These are phyloP conservation scores for Thera britannica DNA, from an alignment of 2,888 invertebrate species.

Conservation along the genomic window DNA sequence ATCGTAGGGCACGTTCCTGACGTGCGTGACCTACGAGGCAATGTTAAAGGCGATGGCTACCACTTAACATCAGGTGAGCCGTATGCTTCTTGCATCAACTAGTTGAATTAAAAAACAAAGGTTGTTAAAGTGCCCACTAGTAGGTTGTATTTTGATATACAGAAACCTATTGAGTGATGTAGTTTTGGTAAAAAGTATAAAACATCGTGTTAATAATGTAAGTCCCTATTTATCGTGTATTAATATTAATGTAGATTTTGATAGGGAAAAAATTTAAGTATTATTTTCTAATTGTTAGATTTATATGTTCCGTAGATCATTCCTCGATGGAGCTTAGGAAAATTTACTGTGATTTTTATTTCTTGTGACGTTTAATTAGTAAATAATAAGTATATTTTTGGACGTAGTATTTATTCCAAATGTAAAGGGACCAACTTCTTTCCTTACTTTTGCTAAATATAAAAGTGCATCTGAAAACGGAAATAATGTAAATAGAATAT, in stretches of 20 bases:
- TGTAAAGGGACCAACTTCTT: slow-evolving; percentile 15
- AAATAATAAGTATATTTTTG: slow-evolving; percentile 12
- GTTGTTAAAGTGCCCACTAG: no score
- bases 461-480: neutral
- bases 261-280: neutral
- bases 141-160: no score
- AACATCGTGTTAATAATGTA: neutral
- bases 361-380: neutral
- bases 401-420: slow-evolving; percentile 13
- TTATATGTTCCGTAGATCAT: slow-evolving; percentile 12
- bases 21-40: no score
- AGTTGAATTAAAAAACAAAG: no score
- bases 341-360: slow-evolving; percentile 20
- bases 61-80: no score
- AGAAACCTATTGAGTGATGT: no score
- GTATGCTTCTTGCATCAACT: no score
- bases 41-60: no score
- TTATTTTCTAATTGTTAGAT: neutral
- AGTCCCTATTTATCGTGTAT: neutral
- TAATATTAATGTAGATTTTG: neutral
- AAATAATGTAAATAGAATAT: no score
- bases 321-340: slow-evolving; percentile 8
- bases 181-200: no score
- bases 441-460: neutral
- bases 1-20: no score